phyloP scores from a whole-genome alignment of 2,797 vertebrate species.

The Phoeniculus purpureus region DNA sequence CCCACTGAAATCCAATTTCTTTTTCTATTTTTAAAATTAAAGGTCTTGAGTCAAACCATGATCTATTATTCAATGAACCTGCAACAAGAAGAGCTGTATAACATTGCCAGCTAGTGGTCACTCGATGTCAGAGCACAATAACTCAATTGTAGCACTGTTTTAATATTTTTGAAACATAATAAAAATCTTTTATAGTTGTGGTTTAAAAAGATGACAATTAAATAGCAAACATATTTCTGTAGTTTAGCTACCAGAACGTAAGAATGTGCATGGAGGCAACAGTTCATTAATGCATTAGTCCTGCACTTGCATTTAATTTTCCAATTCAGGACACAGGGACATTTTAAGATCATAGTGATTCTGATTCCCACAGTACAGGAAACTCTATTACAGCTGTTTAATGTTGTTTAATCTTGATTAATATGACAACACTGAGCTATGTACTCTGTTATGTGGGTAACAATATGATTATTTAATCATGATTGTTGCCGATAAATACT shows the following conservation, averaged over 20 bases:
- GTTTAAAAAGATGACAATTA: slow-evolving; percentile 13
- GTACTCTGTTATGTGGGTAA: not conserved
- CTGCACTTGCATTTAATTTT: not conserved
- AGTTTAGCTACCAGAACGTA: not conserved
- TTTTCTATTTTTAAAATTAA: slow-evolving; percentile 70
- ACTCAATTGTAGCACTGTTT: slow-evolving; percentile 41
- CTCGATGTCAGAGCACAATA: slow-evolving; percentile 45
- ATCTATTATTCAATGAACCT: slow-evolving; percentile 34
- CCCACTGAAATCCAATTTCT: slow-evolving; percentile 58
- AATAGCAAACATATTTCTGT: slow-evolving; percentile 5
- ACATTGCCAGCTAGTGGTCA: slow-evolving; percentile 74
- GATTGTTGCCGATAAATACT: not conserved
- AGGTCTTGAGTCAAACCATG: slow-evolving; percentile 55
- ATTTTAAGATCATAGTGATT: not conserved
- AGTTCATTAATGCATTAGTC: not conserved
- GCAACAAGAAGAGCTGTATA: slow-evolving; percentile 54
- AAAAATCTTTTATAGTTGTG: slow-evolving; percentile 13
- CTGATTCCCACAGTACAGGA: not conserved
- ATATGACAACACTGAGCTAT: not conserved
- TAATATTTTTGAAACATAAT: slow-evolving; percentile 33
- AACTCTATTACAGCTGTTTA: not conserved
- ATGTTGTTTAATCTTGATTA: not conserved
- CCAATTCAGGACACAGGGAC: not conserved
- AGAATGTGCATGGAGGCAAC: not conserved
- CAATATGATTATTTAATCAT: not conserved